A percentile compares a stretch with the other conserved stretches of the same genome.
Conservation (phyloP, 2,888 invertebrate genomes). For the Drosophila tripunctata region DNA sequence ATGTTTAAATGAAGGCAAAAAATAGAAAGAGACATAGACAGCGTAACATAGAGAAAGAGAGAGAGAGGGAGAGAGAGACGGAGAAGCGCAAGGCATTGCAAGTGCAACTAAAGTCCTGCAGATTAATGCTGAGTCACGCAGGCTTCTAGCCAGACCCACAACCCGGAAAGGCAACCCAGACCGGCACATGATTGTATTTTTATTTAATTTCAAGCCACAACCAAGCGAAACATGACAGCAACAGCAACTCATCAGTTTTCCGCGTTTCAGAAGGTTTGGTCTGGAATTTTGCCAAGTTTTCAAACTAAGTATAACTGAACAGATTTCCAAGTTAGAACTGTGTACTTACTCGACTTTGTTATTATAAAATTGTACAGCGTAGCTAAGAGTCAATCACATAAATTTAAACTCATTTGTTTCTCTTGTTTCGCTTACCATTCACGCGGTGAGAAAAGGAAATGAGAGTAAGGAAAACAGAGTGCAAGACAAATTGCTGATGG, state of each 20-base stretch:
- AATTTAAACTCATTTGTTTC: constrained; percentile 1
- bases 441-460: constrained; percentile 1
- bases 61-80: too few relatives aligned
- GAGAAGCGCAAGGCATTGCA: too few relatives aligned
- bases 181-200: constrained; percentile 64
- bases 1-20: constrained; percentile 45
- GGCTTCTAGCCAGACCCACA: constrained; percentile 15
- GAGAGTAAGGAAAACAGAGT: neutral
- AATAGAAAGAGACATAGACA: neutral
- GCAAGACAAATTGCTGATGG: constrained; percentile 24
- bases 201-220: constrained; percentile 59
- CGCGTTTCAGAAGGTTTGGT: neutral
- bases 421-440: constrained; percentile 19
- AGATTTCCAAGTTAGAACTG: neutral
- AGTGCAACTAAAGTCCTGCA: constrained; percentile 44
- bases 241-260: constrained; percentile 6
- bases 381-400: neutral
- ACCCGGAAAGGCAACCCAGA: neutral
- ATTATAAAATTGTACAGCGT: neutral
- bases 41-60: neutral
- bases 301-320: neutral
- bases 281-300: neutral
- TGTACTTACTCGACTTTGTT: too few relatives aligned
- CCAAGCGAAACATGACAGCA: constrained; percentile 17
- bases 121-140: constrained; percentile 64